phyloP scores from a whole-genome alignment of 2,797 vertebrate genomes.

The Rhabdophis nuchalis region DNA sequence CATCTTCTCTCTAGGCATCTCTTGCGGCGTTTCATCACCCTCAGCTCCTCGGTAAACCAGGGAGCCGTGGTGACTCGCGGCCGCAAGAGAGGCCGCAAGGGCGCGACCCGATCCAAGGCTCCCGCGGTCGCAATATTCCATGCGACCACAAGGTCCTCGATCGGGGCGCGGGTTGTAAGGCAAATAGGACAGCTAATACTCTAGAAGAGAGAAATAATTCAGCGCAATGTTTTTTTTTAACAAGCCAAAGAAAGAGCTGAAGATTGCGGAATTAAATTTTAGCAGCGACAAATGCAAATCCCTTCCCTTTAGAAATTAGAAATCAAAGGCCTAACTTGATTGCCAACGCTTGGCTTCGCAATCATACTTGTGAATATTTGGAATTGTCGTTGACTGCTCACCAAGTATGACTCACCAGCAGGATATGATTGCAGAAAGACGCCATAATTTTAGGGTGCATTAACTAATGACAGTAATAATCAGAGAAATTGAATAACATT shows the following conservation, averaged over 20 bases:
- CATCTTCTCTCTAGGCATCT: too few species aligned
- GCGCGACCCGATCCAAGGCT: too few species aligned
- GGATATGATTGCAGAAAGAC: not conserved
- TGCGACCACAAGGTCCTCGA: too few species aligned
- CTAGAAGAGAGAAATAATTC: not conserved
- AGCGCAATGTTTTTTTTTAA: not conserved
- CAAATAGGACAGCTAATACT: not conserved
- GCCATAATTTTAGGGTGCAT: not conserved
- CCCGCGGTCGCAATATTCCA: too few species aligned
- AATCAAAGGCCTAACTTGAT: not conserved
- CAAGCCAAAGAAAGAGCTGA: not conserved
- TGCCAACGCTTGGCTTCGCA: not conserved
- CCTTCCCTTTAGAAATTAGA: not conserved
- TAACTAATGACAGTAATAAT: not conserved
- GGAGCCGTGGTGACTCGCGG: too few species aligned
- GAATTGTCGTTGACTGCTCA: not conserved
- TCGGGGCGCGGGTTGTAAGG: too few species aligned
- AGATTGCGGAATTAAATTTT: not conserved
- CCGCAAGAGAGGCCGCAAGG: too few species aligned
- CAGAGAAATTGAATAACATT: not conserved
- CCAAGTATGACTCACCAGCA: not conserved
- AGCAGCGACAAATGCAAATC: not conserved
- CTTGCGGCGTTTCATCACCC: too few species aligned
- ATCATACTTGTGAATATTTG: not conserved
- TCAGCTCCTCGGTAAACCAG: too few species aligned